These are phyloP conservation scores for Heliconius aoede DNA, from an alignment of 2,888 invertebrate species.

Conservation along the genomic window DNA sequence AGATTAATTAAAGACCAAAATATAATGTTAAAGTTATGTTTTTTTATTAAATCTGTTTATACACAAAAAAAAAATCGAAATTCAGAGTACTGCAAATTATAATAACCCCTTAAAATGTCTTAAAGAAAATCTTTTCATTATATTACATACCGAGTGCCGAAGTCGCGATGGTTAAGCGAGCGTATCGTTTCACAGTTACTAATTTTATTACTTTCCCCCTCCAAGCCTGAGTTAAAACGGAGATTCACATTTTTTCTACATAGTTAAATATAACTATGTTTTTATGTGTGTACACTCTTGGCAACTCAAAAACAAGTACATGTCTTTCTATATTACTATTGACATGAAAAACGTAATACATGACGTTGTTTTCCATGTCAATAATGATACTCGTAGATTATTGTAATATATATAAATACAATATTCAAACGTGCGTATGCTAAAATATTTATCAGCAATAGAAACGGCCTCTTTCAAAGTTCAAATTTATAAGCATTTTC, in stretches of 20 bases:
- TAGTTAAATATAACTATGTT: not conserved
- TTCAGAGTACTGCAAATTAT: not conserved
- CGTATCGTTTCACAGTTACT: slow-evolving; percentile 79
- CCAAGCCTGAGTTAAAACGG: slow-evolving; percentile 47
- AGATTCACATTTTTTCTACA: not conserved
- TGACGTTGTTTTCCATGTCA: not conserved
- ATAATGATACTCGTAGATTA: no score
- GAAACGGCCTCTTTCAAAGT: slow-evolving; percentile 43
- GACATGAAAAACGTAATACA: not conserved
- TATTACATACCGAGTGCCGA: slow-evolving; percentile 59
- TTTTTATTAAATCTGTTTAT: not conserved
- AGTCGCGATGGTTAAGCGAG: slow-evolving; percentile 73
- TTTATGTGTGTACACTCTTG: not conserved
- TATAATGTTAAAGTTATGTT: no score
- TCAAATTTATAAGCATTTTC: not conserved
- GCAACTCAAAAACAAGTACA: not conserved
- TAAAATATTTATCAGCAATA: slow-evolving; percentile 30
- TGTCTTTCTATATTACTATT: not conserved
- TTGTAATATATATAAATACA: not conserved
- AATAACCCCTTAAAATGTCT: slow-evolving; percentile 2
- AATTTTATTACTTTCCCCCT: slow-evolving; percentile 78
- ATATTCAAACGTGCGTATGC: not conserved
- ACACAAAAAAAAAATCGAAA: not conserved
- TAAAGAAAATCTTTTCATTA: slow-evolving; percentile 61
- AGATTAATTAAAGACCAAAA: slow-evolving; percentile 45